A percentile compares a stretch with the other conserved stretches of the same genome.
Evolutionary conservation across 2,888 invertebrate genomes (phyloP).

Genomic region (Parnassius mnemosyne): DNA sequence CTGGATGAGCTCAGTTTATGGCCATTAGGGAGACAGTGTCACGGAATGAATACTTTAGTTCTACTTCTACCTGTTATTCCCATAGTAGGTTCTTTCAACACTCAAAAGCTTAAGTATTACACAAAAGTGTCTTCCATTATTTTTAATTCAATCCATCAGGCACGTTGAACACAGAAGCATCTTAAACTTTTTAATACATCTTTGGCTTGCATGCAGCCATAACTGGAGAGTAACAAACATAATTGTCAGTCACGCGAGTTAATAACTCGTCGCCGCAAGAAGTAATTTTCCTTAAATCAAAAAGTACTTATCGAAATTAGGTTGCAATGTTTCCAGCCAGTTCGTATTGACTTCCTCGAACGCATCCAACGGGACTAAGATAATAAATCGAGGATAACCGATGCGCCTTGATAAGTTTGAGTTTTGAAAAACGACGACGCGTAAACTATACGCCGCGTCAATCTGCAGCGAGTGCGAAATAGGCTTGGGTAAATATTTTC

Average conservation of each 20-base stretch:
- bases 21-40: too few species aligned
- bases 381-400: slow-evolving; percentile 54
- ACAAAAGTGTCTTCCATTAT: too few species aligned
- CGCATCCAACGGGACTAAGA: slow-evolving; percentile 37
- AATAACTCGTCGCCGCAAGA: not conserved
- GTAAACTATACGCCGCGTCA: slow-evolving; percentile 48
- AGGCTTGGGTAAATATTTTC: too few species aligned
- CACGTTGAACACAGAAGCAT: too few species aligned
- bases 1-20: too few species aligned
- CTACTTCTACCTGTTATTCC: too few species aligned
- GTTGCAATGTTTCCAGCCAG: slow-evolving; percentile 10
- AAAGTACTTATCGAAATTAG: slow-evolving; percentile 16
- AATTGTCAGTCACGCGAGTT: slow-evolving; percentile 12
- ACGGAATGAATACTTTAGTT: too few species aligned
- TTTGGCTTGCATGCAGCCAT: too few species aligned
- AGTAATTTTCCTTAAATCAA: slow-evolving; percentile 27
- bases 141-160: too few species aligned
- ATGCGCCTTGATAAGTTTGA: slow-evolving; percentile 37
- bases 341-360: slow-evolving; percentile 44
- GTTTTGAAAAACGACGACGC: slow-evolving; percentile 35
- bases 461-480: slow-evolving; percentile 38
- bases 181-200: too few species aligned
- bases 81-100: too few species aligned
- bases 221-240: not conserved
- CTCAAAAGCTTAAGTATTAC: too few species aligned